phyloP scores from a whole-genome alignment of 2,888 invertebrate species.

The Sesia apiformis region DNA sequence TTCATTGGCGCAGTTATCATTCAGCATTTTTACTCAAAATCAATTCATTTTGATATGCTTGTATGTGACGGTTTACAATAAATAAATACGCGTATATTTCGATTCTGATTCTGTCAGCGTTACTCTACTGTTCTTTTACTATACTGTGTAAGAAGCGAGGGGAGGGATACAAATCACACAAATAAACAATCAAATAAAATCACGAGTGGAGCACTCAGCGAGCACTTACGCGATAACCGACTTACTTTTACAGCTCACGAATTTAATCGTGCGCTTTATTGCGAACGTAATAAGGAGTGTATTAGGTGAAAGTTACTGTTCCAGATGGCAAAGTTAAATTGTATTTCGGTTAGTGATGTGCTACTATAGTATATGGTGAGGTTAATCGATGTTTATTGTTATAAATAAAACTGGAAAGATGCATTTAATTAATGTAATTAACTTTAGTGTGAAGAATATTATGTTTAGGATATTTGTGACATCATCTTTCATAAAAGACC shows the following conservation, averaged over 20 bases:
- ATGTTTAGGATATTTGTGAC: no score
- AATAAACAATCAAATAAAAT: constrained; percentile 66
- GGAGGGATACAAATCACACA: constrained; percentile 40
- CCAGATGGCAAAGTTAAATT: constrained; percentile 8
- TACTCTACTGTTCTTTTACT: not conserved
- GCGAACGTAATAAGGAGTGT: constrained; percentile 11
- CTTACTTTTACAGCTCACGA: constrained; percentile 4
- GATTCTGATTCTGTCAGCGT: no score
- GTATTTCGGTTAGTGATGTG: constrained; percentile 34
- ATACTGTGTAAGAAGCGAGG: constrained; percentile 2
- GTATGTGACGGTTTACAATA: no score
- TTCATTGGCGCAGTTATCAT: no score
- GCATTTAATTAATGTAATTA: no score
- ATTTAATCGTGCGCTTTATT: constrained; percentile 11
- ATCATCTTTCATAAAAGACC: no score
- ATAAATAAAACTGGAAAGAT: not conserved
- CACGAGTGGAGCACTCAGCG: constrained; percentile 47
- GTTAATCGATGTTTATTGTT: not conserved
- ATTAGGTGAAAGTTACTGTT: constrained; percentile 7
- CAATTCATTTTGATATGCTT: no score
- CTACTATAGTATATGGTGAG: constrained; percentile 4
- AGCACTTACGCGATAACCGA: constrained; percentile 35
- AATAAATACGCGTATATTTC: no score
- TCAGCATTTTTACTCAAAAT: no score
- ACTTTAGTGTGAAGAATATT: no score